Evolutionary conservation across 2,113 vertebrate species (phyloP), one percentile per base, ranked within the genome.

Genomic region (Otus sunia): DNA sequence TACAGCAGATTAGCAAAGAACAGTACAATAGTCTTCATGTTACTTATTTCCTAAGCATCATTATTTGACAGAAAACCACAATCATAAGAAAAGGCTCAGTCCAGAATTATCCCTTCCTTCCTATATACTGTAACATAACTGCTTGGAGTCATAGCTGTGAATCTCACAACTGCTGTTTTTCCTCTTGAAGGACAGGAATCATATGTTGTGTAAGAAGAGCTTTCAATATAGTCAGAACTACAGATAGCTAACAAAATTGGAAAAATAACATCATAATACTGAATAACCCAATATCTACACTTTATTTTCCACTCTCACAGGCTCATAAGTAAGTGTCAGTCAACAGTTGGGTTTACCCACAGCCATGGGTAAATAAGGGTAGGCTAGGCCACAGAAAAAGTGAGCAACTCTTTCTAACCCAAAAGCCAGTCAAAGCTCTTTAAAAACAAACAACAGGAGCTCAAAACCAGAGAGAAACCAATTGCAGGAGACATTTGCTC

Each of bases 201-300:
- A 0, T 19, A 30, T 2, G 2, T 39, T 55, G 36, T 12, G 6
- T 8, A n/a, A 45, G 25, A 6, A 3, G 11, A 74, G 10, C 15
- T 64, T 66, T 43, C 49, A 23, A 18, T 5, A 8, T 9, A 47
- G 37, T 4, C 10, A 49, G 71, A 86, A 63, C 37, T 39, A 37
- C 30, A 45, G 37, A 26, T 1, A 63, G 9, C 13, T 56, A 26
- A 27, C 5, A 63, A 13, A 50, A 32, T 0, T 29, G 25, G 29
- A 34, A 39, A 49, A 85, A 29, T 6, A 64, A 14, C 49, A 47
- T 5, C 30, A 6, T 19, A 19, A 18, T 17, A 21, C 22, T 27
- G 19, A 89, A 50, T 29, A 86, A 60, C 4, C 29, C 50, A 60
- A n/a, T 9, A 63, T 23, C 25, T 52, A 6, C 9, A 10, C 41